Conservation (phyloP, 2,113 vertebrate species). For the Holacanthus passer region DNA sequence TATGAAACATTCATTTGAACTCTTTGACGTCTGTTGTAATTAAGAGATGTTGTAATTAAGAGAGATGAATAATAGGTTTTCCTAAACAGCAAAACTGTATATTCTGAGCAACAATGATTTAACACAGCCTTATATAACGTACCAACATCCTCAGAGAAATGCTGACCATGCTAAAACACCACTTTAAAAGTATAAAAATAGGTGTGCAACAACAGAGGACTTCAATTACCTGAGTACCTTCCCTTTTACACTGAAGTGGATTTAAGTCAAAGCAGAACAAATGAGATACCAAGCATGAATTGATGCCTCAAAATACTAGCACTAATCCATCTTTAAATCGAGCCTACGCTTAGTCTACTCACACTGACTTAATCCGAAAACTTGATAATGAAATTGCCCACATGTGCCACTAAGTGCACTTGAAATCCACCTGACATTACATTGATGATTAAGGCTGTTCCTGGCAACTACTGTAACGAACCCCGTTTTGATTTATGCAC, state of each 20-base stretch:
- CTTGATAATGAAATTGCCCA: constrained; percentile 3
- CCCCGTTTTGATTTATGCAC: constrained; percentile 25
- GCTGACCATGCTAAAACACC: constrained; percentile 53
- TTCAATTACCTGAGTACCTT: constrained; percentile 81
- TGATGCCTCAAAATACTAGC: constrained; percentile 23
- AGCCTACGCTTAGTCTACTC: background rate
- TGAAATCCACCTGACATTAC: constrained; percentile 37
- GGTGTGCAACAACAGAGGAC: constrained; percentile 70
- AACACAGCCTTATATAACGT: constrained; percentile 40
- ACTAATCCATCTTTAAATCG: constrained; percentile 18
- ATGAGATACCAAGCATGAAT: constrained; percentile 47
- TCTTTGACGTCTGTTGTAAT: constrained; percentile 28
- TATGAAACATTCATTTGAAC: constrained; percentile 65
- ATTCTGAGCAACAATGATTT: background rate
- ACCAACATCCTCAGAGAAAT: constrained; percentile 34
- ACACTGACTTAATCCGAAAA: background rate
- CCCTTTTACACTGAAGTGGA: constrained; percentile 73
- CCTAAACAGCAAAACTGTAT: constrained; percentile 50
- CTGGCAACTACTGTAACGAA: constrained; percentile 28
- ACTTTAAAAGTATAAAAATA: constrained; percentile 52
- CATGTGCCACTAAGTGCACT: constrained; percentile 23
- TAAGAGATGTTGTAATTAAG: constrained; percentile 21
- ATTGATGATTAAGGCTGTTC: constrained; percentile 57
- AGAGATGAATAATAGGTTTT: constrained; percentile 18
- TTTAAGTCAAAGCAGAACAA: constrained; percentile 51